phyloP scores from a whole-genome alignment of 2,113 vertebrate genomes.

The Charadrius vociferus region DNA sequence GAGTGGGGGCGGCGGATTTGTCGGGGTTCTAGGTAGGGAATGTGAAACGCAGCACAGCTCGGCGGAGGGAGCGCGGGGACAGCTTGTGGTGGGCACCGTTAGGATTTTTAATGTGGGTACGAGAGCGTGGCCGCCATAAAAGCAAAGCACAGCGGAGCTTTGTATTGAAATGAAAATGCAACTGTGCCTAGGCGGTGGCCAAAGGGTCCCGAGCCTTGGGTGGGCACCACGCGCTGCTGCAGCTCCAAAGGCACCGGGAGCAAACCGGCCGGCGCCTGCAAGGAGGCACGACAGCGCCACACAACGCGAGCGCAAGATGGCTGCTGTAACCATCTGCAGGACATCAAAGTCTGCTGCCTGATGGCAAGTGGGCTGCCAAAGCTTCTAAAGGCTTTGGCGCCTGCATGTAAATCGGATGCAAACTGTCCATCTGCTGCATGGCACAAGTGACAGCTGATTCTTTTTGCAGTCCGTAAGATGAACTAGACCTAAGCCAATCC shows the following conservation, averaged over 20 bases:
- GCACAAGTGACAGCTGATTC: slow-evolving; percentile 86
- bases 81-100: neutral
- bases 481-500: slow-evolving; percentile 81
- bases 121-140: neutral
- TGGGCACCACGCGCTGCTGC: neutral
- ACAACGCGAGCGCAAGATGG: slow-evolving; percentile 71
- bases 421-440: slow-evolving; percentile 88
- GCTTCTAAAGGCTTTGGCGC: slow-evolving; percentile 87
- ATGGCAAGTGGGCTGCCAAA: slow-evolving; percentile 82
- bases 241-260: slow-evolving; percentile 26
- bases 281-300: slow-evolving; percentile 67
- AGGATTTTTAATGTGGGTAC: slow-evolving; percentile 38
- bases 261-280: neutral
- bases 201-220: slow-evolving; percentile 9
- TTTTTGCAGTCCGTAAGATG: slow-evolving; percentile 84
- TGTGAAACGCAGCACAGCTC: neutral
- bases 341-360: slow-evolving; percentile 84
- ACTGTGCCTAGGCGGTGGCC: neutral
- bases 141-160: neutral
- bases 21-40: slow-evolving; percentile 54
- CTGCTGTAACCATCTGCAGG: slow-evolving; percentile 81
- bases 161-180: slow-evolving; percentile 8
- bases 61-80: accelerated
- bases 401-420: slow-evolving; percentile 82
- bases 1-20: neutral